A percentile compares a stretch with the other conserved stretches of the same genome.
Conservation (phyloP, 2,888 invertebrate genomes). For the Lissonota sp. region DNA sequence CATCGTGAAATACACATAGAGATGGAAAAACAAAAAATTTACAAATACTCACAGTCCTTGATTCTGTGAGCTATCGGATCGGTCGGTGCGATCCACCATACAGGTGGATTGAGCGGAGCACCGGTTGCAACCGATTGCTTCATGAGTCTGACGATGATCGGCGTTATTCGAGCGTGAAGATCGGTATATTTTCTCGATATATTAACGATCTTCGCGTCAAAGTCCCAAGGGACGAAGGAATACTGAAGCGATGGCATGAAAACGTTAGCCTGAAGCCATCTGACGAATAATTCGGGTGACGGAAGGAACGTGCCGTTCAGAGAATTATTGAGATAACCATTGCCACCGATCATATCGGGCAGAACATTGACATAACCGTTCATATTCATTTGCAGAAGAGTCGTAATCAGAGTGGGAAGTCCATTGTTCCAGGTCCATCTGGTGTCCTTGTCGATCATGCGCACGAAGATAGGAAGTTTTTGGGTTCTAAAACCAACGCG, state of each 20-base stretch:
- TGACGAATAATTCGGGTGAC: slow-evolving; percentile 88
- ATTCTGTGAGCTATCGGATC: slow-evolving; percentile 86
- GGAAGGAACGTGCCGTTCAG: slow-evolving; percentile 82
- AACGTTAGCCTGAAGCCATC: slow-evolving; percentile 92
- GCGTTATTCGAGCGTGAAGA: slow-evolving; percentile 87
- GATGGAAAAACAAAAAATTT: slow-evolving; percentile 4
- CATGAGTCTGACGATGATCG: slow-evolving; percentile 88
- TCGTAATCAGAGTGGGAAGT: slow-evolving; percentile 89
- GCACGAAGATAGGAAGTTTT: slow-evolving; percentile 88
- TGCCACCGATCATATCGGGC: slow-evolving; percentile 93
- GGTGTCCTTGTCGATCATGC: slow-evolving; percentile 92
- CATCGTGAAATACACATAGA: background rate
- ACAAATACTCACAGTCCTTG: slow-evolving; percentile 80
- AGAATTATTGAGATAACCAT: slow-evolving; percentile 86
- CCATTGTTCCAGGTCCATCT: slow-evolving; percentile 90
- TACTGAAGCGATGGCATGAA: slow-evolving; percentile 93
- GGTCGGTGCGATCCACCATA: slow-evolving; percentile 93
- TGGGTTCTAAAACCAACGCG: slow-evolving; percentile 89
- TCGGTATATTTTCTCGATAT: slow-evolving; percentile 88
- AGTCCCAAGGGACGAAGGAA: slow-evolving; percentile 93
- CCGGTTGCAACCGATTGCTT: slow-evolving; percentile 86
- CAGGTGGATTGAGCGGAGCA: slow-evolving; percentile 90
- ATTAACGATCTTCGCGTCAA: slow-evolving; percentile 86
- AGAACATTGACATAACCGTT: slow-evolving; percentile 88
- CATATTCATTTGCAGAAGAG: slow-evolving; percentile 87